Evolutionary conservation across 2,888 invertebrate species (phyloP).

Genomic region (Ochropleura leucogaster): DNA sequence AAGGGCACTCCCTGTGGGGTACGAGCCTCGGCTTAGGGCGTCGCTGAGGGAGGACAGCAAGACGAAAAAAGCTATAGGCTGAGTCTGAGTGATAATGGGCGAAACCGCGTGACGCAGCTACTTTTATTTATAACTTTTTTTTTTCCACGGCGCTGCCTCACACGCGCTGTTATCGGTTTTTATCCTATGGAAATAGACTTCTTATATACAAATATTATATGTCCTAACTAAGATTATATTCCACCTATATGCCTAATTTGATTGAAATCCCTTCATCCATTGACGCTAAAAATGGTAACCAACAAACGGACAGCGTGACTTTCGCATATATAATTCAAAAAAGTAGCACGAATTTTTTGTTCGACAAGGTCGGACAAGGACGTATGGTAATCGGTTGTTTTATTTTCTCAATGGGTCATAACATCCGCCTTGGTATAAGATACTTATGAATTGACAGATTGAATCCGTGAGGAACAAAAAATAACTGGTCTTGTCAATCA

Average conservation of each 20-base stretch:
- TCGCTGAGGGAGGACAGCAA: too few relatives aligned
- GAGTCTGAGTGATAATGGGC: too few relatives aligned
- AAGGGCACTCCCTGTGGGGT: too few relatives aligned
- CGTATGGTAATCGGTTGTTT: constrained; percentile 51
- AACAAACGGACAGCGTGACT: not conserved
- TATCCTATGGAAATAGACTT: not conserved
- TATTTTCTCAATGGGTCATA: constrained; percentile 18
- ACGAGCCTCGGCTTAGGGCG: too few relatives aligned
- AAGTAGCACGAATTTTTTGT: constrained; percentile 28
- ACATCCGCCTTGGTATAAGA: constrained; percentile 42
- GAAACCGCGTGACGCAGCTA: too few relatives aligned
- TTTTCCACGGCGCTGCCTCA: not conserved
- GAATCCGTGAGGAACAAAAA: constrained; percentile 26
- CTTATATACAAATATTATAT: not conserved
- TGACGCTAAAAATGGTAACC: not conserved
- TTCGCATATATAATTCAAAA: not conserved
- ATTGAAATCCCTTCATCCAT: not conserved
- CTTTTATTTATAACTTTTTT: too few relatives aligned
- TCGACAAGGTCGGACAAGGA: constrained; percentile 50
- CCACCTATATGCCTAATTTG: not conserved
- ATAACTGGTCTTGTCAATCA: not conserved
- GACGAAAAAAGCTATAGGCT: too few relatives aligned
- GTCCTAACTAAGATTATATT: not conserved
- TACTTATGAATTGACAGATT: constrained; percentile 1
- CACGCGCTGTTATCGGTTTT: not conserved